Evolutionary conservation across 2,888 invertebrate genomes (phyloP).

Genomic region (Apeira syringaria): DNA sequence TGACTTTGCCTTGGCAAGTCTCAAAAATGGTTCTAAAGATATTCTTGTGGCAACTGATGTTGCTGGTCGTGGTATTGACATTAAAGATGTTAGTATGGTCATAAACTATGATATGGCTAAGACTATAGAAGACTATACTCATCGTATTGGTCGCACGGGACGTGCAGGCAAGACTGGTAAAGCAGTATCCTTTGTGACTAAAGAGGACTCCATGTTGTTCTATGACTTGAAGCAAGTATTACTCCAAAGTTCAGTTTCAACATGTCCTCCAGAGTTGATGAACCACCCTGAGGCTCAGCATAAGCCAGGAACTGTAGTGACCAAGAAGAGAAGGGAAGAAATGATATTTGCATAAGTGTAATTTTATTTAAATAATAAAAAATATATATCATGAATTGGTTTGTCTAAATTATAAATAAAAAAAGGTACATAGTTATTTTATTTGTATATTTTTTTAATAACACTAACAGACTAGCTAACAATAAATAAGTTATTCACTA

Average conservation of each 20-base stretch:
- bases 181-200: conserved; percentile 98
- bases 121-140: conserved; percentile 98
- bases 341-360: conserved; percentile 94
- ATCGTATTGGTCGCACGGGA: conserved; percentile 99
- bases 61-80: conserved; percentile 99
- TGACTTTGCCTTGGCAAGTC: conserved; percentile 98
- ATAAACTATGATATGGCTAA: conserved; percentile 99
- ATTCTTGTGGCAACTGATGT: conserved; percentile 99
- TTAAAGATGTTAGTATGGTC: conserved; percentile 99
- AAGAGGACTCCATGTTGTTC: conserved; percentile 97
- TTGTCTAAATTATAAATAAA: conserved; percentile 21
- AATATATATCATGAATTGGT: conserved; percentile 13
- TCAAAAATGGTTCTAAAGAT: conserved; percentile 98
- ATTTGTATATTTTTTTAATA: conserved; percentile 35
- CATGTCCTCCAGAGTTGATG: conserved; percentile 97
- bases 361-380: conserved; percentile 28
- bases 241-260: conserved; percentile 94
- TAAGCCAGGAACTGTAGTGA: conserved; percentile 97
- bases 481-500: conserved; percentile 38
- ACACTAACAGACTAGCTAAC: conserved; percentile 38
- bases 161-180: conserved; percentile 99
- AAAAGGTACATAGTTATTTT: conserved; percentile 36
- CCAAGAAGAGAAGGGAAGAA: conserved; percentile 96
- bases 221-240: conserved; percentile 98
- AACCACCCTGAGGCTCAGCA: conserved; percentile 99